phyloP scores from a whole-genome alignment of 2,888 invertebrate species.

The Microctonus aethiopoides region DNA sequence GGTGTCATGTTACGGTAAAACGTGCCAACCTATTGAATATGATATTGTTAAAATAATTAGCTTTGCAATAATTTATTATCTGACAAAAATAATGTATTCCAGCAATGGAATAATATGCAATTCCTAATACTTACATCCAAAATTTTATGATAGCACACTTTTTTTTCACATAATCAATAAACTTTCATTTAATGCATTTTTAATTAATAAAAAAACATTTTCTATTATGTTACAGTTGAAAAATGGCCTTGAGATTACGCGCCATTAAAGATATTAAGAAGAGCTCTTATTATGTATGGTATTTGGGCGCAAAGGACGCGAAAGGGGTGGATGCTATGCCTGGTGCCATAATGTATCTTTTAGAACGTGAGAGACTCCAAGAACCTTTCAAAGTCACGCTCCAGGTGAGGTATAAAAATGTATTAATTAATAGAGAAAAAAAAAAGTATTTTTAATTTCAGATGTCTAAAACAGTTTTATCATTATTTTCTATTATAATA shows the following conservation, averaged over 20 bases:
- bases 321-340: slow-evolving; percentile 88
- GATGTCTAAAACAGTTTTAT: no score
- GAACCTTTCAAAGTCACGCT: slow-evolving; percentile 92
- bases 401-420: slow-evolving; percentile 70
- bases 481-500: no score
- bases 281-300: slow-evolving; percentile 92
- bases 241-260: slow-evolving; percentile 83
- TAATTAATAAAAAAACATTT: neutral
- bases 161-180: no score
- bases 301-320: slow-evolving; percentile 95
- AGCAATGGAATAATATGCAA: no score
- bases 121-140: no score
- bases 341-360: slow-evolving; percentile 85
- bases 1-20: neutral
- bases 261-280: slow-evolving; percentile 85
- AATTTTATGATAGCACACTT: no score
- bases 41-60: neutral
- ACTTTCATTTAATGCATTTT: neutral
- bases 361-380: slow-evolving; percentile 85
- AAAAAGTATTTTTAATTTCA: no score
- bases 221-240: slow-evolving; percentile 51
- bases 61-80: no score
- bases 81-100: no score
- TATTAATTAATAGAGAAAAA: no score
- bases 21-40: neutral